A percentile compares a stretch with the other conserved stretches of the same genome.
Conservation (phyloP, 2,888 invertebrate genomes). For the Himalopsyche tibetana region DNA sequence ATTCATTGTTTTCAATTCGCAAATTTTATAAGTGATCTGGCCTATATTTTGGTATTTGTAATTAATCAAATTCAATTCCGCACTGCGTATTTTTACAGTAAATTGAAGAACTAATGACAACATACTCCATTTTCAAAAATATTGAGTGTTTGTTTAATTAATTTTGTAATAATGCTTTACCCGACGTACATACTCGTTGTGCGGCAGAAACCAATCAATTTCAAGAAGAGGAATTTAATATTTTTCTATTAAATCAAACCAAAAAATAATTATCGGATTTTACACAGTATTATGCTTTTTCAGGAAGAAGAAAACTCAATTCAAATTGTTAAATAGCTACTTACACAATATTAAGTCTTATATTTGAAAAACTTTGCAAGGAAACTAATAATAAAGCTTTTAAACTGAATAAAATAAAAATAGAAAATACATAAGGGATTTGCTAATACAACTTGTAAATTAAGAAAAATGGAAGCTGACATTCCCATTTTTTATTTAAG, state of each 20-base stretch:
- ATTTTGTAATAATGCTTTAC: neutral
- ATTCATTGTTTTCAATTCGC: neutral
- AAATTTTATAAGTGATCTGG: neutral
- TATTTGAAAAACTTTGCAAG: too few species aligned
- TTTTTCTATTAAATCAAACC: neutral
- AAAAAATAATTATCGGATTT: too few species aligned
- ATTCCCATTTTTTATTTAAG: too few species aligned
- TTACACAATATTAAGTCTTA: too few species aligned
- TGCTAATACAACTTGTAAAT: too few species aligned
- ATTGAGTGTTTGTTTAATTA: constrained; percentile 10
- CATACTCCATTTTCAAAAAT: neutral
- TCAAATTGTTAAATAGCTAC: too few species aligned
- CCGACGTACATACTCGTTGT: neutral
- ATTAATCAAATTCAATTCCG: neutral
- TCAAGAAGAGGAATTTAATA: neutral
- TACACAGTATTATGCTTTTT: too few species aligned
- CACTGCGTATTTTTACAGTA: neutral
- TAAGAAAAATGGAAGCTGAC: too few species aligned
- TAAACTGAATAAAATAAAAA: too few species aligned
- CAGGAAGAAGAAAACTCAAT: too few species aligned
- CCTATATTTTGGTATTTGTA: neutral
- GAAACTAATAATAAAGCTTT: too few species aligned
- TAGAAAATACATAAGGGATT: too few species aligned
- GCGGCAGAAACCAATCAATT: neutral
- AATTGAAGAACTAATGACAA: neutral